phyloP scores from a whole-genome alignment of 2,797 vertebrate species.

The Knipowitschia caucasica region DNA sequence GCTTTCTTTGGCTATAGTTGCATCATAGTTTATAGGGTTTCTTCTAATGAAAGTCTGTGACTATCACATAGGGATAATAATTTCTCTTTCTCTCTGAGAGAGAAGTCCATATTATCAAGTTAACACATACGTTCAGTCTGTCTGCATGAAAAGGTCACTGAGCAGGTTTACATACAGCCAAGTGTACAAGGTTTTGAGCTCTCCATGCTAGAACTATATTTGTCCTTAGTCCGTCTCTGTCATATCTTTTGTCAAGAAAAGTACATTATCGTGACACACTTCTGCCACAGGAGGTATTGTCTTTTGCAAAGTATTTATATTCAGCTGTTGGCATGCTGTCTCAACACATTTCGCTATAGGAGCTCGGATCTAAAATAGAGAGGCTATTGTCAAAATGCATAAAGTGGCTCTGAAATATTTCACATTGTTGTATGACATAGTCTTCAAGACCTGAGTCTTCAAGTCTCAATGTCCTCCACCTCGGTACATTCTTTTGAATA shows the following conservation, averaged over 20 bases:
- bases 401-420: neutral
- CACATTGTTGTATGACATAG: no score
- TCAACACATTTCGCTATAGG: neutral
- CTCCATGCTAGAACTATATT: neutral
- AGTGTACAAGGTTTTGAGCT: neutral
- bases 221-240: neutral
- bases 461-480: no score
- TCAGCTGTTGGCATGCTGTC: neutral
- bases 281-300: neutral
- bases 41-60: no score
- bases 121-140: conserved; percentile 12
- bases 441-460: no score
- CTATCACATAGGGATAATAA: no score
- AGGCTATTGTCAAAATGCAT: neutral
- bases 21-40: no score
- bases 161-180: no score
- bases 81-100: no score
- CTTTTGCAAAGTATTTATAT: neutral
- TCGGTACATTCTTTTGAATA: no score
- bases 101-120: no score
- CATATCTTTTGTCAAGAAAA: neutral
- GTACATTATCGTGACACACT: neutral
- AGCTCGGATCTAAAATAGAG: neutral
- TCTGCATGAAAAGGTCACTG: conserved; percentile 49
- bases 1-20: no score